Evolutionary conservation across 2,888 invertebrate genomes (phyloP), one percentile per base, ranked within the genome.

Genomic region (Congeria kusceri): DNA sequence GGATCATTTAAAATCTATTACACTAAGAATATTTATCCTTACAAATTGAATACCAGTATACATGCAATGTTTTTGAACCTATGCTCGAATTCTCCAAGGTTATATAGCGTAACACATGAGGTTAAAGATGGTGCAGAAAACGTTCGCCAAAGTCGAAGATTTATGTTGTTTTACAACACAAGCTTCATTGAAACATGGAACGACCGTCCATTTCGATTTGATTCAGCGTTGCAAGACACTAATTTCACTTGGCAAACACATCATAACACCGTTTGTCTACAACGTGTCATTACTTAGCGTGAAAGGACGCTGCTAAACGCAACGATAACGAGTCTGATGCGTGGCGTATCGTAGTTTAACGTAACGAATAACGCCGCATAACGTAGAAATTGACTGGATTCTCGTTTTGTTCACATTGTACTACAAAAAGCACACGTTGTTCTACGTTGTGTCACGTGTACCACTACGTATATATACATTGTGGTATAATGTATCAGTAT

Each of bases 181-280:
- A 69, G 76, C 1, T 62, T 25, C 5, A 57, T 84, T 46, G 44
- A 59, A 61, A 59, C 77, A 25, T 65, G 46, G 32, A 3, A 23
- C 4, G 62, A 58, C 0, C 57, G 64, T 32, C 44, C 23, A 25
- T 57, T 84, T 7, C 20, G 25, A 1, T 66, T 73, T 9, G 57
- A 62, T 23, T 81, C 85, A 1, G 83, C 79, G 1, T 74, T 73
- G 2, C 20, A 23, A 5, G 57, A 46, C 5, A 71, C 81, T 0
- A 72, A 70, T 1, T 77, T 49, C 32, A 65, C 29, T 4, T 85
- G 85, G 85, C 85, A 85, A 65, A 76, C 75, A 15, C 67, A 75
- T 32, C 77, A 77, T 27, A 66, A 70, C 4, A 27, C 66, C 0
- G 58, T 85, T 27, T 76, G 80, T 56, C 15, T 83, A n/a, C n/a